Evolutionary conservation across 2,797 vertebrate genomes (phyloP).

Genomic region (Thunnus albacares): DNA sequence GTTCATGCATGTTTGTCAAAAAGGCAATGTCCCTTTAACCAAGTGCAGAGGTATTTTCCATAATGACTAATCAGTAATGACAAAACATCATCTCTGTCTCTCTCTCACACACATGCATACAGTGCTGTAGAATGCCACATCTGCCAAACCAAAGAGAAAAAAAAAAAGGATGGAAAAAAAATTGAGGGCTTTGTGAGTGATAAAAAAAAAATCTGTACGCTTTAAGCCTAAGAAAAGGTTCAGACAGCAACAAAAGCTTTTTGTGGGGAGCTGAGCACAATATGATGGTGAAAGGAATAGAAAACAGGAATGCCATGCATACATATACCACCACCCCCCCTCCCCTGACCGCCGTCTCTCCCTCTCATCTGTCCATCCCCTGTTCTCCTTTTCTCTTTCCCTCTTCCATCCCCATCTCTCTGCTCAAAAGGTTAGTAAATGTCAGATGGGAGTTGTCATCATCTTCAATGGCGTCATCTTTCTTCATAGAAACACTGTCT

Average conservation of each 20-base stretch:
- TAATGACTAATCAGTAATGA: conserved; percentile 6
- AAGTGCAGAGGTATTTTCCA: conserved; percentile 8
- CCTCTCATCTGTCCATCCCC: conserved; percentile 77
- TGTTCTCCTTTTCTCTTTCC: conserved; percentile 64
- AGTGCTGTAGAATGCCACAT: conserved; percentile 7
- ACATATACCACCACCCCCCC: conserved; percentile 12
- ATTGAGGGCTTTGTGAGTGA: conserved; percentile 19
- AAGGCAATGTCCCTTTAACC: background rate
- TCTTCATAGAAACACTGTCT: conserved; percentile 79
- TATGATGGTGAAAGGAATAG: conserved; percentile 68
- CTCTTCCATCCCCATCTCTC: conserved; percentile 81
- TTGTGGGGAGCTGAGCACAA: conserved; percentile 50
- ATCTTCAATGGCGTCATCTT: conserved; percentile 86
- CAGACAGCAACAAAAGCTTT: conserved; percentile 68
- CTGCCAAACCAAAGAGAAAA: conserved; percentile 36
- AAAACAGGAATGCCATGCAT: conserved; percentile 75
- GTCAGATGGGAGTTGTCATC: conserved; percentile 90
- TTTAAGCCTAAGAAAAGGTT: conserved; percentile 38
- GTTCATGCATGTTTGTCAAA: conserved; percentile 7
- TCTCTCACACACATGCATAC: background rate
- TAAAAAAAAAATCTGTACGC: conserved; percentile 6
- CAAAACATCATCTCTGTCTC: background rate
- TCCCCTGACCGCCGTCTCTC: conserved; percentile 19
- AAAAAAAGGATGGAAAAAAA: background rate
- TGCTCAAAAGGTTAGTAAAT: conserved; percentile 91